A percentile compares a stretch with the other conserved stretches of the same genome.
These are phyloP conservation scores for Eupelmus urozonus DNA, from an alignment of 2,888 invertebrate genomes.

Conservation along the genomic window DNA sequence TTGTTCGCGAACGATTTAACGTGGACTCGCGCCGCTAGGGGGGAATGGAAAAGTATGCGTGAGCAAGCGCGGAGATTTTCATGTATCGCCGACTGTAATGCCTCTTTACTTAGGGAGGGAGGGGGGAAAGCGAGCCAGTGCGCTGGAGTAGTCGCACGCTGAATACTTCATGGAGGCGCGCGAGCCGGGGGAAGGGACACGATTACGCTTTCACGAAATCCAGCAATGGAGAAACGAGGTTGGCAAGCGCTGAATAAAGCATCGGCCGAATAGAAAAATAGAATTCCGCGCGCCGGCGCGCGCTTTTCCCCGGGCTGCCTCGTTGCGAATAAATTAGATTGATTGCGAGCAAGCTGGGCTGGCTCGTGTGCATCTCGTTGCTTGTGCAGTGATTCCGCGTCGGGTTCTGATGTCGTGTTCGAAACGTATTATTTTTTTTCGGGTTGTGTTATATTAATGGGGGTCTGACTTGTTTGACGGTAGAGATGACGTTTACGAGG, in stretches of 20 bases:
- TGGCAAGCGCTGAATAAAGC: conserved; percentile 70
- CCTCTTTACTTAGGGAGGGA: conserved; percentile 62
- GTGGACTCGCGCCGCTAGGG: not conserved
- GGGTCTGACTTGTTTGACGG: too few species aligned
- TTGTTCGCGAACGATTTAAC: conserved; percentile 33
- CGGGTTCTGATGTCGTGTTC: not conserved
- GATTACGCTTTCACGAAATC: conserved; percentile 70
- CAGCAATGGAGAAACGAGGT: conserved; percentile 64
- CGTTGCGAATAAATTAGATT: conserved; percentile 43
- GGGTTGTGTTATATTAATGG: too few species aligned
- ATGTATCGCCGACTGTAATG: conserved; percentile 55
- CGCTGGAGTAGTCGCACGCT: conserved; percentile 61
- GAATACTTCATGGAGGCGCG: conserved; percentile 66
- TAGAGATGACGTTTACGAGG: too few species aligned
- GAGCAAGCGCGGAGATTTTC: conserved; percentile 25
- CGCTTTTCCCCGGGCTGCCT: not conserved
- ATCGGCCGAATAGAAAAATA: conserved; percentile 58
- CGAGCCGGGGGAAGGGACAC: conserved; percentile 63
- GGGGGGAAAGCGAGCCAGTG: not conserved
- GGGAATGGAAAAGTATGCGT: too few species aligned
- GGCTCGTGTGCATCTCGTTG: not conserved
- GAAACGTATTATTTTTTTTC: not conserved
- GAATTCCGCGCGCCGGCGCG: not conserved
- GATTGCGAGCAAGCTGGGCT: conserved; percentile 2
- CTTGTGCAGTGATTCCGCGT: not conserved